Percentiles rank a stretch among this genome's conserved stretches.
These are phyloP conservation scores for Pteromalus puparum DNA, from an alignment of 1,140 invertebrate species.

Conservation along the genomic window DNA sequence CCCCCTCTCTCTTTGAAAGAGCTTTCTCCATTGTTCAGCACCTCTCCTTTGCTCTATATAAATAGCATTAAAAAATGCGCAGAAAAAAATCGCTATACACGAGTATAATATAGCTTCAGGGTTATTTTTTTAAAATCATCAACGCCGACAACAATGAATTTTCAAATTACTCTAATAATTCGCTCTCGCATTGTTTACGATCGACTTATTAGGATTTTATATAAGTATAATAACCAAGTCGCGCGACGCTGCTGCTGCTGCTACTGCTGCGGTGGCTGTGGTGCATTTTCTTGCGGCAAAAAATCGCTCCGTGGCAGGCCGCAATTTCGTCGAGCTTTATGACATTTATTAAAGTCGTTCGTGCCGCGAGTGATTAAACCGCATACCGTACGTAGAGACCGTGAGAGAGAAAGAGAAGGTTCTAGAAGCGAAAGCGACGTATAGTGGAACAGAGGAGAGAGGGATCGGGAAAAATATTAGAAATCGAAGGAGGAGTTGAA, in stretches of 20 bases:
- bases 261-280: constrained; percentile 2
- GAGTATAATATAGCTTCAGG: background rate
- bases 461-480: background rate
- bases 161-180: constrained; percentile 10
- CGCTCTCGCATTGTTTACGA: constrained; percentile 4
- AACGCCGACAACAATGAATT: background rate
- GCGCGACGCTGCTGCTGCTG: background rate
- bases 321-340: constrained; percentile 43
- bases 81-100: too few species aligned
- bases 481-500: constrained; percentile 30
- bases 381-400: background rate
- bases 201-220: constrained; percentile 29
- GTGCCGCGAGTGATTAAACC: constrained; percentile 48
- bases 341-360: constrained; percentile 53
- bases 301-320: constrained; percentile 14
- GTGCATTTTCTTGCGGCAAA: constrained; percentile 23
- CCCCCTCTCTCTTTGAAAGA: too few species aligned
- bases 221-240: constrained; percentile 18
- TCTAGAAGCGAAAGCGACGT: background rate
- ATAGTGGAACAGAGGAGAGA: background rate
- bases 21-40: too few species aligned
- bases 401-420: background rate
- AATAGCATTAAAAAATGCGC: too few species aligned
- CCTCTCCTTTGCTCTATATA: too few species aligned
- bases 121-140: background rate